Evolutionary conservation across 64 coral and sea anemone species (phyloP), one percentile per base, ranked within the genome.

Genomic region (Dendrophyllia cribrosa): DNA sequence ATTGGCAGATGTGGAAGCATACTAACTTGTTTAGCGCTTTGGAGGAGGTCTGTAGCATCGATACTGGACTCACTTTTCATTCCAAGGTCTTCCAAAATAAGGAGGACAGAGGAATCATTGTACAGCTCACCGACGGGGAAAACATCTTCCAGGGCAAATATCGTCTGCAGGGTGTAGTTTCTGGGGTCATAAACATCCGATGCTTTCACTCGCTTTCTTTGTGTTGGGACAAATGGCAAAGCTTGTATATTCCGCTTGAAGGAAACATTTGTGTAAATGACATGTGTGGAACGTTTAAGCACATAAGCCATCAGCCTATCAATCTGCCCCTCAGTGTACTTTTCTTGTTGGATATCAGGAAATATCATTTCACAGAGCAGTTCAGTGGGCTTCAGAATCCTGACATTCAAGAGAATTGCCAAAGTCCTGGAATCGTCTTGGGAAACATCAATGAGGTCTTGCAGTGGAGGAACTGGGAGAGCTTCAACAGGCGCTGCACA

Each of bases 281-380:
- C 78, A 20, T 66, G 45, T 44, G 64, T 69, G 52, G 88, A 76
- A 51, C 69, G 85, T 58, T 84, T 66, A 14, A 96, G 70, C 10
- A 88, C 84, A 74, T 83, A 78, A 1, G 87, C 15, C 81, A 96
- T 90, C 52, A 96, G 51, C 17, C 25, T 11, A 47, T 96, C 95
- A 82, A 93, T 66, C 74, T 96, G 59, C 7, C 46, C 50, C 72
- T 52, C 86, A 9, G 59, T 59, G 21, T 85, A 93, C 58, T 72
- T 86, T 1, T 55, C 67, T 12, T 23, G 56, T 11, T 51, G 10
- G 6, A 91, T 88, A 15, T 72, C 87, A 66, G 89, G 76, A 74
- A 96, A 81, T 46, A 93, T 43, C 12, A 88, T 25, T 72, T 17
- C 15, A 25, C 23, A 58, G 10, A 93, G 65, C 75, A 93, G 5